Evolutionary conservation across 2,797 vertebrate genomes (phyloP).

Genomic region (Hirundo rustica): DNA sequence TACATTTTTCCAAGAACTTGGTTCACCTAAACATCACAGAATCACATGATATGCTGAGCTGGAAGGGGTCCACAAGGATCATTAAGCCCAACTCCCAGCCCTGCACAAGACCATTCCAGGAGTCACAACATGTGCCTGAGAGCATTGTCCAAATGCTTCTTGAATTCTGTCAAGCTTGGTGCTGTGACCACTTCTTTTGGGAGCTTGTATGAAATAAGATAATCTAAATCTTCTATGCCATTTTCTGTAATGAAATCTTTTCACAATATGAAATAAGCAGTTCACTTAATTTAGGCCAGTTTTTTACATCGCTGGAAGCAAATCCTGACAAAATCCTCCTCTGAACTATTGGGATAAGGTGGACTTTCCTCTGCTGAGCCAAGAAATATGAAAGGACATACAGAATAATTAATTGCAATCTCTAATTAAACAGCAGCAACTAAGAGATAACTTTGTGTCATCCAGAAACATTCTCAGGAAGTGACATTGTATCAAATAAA

Average conservation of each 20-base stretch:
- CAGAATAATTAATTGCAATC: constrained; percentile 34
- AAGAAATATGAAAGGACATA: constrained; percentile 10
- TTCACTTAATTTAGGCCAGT: background rate
- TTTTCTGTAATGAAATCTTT: background rate
- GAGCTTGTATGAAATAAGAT: background rate
- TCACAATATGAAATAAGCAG: background rate
- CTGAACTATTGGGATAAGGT: background rate
- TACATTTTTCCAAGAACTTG: background rate
- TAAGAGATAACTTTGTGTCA: constrained; percentile 23
- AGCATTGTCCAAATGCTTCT: background rate
- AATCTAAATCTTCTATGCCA: background rate
- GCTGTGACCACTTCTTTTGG: background rate
- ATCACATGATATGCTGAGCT: background rate
- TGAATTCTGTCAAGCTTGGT: background rate
- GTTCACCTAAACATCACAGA: background rate
- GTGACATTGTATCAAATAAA: constrained; percentile 42
- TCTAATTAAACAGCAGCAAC: constrained; percentile 28
- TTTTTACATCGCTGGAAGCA: background rate
- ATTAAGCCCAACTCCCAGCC: too few species aligned
- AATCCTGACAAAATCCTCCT: background rate
- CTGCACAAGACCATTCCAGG: background rate
- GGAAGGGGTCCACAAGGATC: background rate
- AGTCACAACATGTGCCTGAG: background rate
- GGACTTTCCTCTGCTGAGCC: background rate
- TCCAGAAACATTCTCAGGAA: constrained; percentile 38